Conservation (phyloP, 2,888 invertebrate species). For the Megaustenia siamemsis region DNA sequence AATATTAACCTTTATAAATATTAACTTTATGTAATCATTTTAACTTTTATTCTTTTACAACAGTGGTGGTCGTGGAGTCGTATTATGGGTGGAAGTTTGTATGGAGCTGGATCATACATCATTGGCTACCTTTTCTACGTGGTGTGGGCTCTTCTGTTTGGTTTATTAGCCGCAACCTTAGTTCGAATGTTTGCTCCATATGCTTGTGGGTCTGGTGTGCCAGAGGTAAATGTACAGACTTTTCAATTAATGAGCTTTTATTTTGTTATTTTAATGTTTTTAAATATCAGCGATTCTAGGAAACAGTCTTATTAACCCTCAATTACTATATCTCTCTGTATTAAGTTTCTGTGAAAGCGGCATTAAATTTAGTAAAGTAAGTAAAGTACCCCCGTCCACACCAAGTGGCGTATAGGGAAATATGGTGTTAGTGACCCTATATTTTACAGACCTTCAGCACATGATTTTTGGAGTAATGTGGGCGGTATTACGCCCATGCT, state of each 20-base stretch:
- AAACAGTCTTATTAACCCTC: too few relatives aligned
- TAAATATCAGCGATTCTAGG: too few relatives aligned
- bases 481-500: too few relatives aligned
- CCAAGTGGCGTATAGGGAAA: too few relatives aligned
- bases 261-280: neutral
- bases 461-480: too few relatives aligned
- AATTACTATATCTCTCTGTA: too few relatives aligned
- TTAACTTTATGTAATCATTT: neutral
- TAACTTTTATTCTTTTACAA: conserved; percentile 70
- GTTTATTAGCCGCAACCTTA: conserved; percentile 94
- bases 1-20: too few relatives aligned
- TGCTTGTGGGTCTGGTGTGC: conserved; percentile 99
- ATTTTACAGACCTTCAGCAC: too few relatives aligned
- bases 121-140: conserved; percentile 97
- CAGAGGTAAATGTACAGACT: conserved; percentile 84
- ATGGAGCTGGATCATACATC: conserved; percentile 90
- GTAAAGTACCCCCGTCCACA: too few relatives aligned
- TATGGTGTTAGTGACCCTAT: too few relatives aligned
- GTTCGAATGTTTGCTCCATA: conserved; percentile 99
- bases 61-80: conserved; percentile 98
- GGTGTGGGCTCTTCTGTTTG: conserved; percentile 95
- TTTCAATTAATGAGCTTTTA: neutral
- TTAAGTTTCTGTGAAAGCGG: too few relatives aligned
- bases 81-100: conserved; percentile 67
- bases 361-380: too few relatives aligned